Conservation (phyloP, 2,888 invertebrate genomes). For the Folsomia candida region DNA sequence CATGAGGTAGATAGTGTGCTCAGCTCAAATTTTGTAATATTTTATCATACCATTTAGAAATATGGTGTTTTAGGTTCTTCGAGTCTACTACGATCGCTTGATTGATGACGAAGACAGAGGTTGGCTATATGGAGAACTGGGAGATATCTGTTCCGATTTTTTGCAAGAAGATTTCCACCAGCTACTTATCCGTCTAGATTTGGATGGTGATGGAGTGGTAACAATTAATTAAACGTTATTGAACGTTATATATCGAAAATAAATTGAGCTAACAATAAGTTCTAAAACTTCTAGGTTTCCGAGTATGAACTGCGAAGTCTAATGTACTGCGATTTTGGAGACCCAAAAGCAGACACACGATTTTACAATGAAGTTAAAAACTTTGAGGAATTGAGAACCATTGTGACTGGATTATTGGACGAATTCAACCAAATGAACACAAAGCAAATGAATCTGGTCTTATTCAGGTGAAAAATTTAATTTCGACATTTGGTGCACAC, state of each 20-base stretch:
- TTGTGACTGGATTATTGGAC: slow-evolving; percentile 82
- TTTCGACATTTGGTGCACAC: not conserved
- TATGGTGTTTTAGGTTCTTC: no score
- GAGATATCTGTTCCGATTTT: slow-evolving; percentile 53
- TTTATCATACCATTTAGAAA: not conserved
- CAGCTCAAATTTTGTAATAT: not conserved
- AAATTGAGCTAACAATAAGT: not conserved
- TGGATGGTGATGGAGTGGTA: slow-evolving; percentile 55
- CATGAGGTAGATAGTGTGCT: no score
- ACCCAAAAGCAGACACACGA: slow-evolving; percentile 84
- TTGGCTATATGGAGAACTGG: slow-evolving; percentile 75
- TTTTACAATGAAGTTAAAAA: slow-evolving; percentile 86
- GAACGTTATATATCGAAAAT: not conserved
- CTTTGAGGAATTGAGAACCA: slow-evolving; percentile 72
- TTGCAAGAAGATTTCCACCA: slow-evolving; percentile 68
- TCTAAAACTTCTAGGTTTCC: slow-evolving; percentile 61
- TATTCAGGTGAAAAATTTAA: slow-evolving; percentile 73
- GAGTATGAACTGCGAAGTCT: slow-evolving; percentile 80
- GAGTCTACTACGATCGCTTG: slow-evolving; percentile 89
- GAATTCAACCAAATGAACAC: slow-evolving; percentile 95
- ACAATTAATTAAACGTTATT: not conserved
- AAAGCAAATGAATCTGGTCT: slow-evolving; percentile 91
- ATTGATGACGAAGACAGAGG: slow-evolving; percentile 76
- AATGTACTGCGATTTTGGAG: slow-evolving; percentile 91
- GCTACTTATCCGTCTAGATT: slow-evolving; percentile 68